Conservation (phyloP, 1,140 invertebrate genomes). For the Drosophila arizonae region DNA sequence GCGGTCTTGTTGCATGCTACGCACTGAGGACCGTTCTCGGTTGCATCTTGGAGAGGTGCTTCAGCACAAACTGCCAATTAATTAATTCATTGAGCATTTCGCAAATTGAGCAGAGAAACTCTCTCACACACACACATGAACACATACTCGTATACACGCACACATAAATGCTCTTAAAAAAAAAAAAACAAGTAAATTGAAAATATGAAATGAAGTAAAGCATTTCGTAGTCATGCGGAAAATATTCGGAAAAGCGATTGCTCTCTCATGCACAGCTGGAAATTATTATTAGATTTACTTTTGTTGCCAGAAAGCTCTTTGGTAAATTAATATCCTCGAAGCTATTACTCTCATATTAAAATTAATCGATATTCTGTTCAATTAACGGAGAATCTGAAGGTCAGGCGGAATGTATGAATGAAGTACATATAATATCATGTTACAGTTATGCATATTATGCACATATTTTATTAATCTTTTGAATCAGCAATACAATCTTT, state of each 20-base stretch:
- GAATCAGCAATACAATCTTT: too few species aligned
- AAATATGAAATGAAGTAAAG: neutral
- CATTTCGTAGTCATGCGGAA: slow-evolving; percentile 6
- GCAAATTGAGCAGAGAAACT: slow-evolving; percentile 45
- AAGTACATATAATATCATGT: too few species aligned
- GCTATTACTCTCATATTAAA: too few species aligned
- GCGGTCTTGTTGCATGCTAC: slow-evolving; percentile 24
- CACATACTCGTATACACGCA: slow-evolving; percentile 8
- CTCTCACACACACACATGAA: too few species aligned
- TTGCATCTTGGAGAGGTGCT: slow-evolving; percentile 43
- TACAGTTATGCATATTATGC: too few species aligned
- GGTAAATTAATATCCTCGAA: neutral
- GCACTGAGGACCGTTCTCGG: neutral
- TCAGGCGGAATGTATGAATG: too few species aligned
- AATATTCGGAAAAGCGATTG: neutral
- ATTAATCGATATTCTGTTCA: too few species aligned
- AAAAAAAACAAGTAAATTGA: neutral
- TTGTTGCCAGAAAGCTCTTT: neutral
- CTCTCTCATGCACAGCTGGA: neutral
- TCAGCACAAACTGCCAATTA: slow-evolving; percentile 74
- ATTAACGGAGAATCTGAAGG: too few species aligned
- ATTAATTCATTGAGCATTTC: slow-evolving; percentile 62
- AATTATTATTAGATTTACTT: too few species aligned
- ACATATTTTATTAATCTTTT: too few species aligned
- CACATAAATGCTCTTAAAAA: slow-evolving; percentile 22